phyloP scores from a whole-genome alignment of 2,113 vertebrate genomes.

The Calonectris borealis region DNA sequence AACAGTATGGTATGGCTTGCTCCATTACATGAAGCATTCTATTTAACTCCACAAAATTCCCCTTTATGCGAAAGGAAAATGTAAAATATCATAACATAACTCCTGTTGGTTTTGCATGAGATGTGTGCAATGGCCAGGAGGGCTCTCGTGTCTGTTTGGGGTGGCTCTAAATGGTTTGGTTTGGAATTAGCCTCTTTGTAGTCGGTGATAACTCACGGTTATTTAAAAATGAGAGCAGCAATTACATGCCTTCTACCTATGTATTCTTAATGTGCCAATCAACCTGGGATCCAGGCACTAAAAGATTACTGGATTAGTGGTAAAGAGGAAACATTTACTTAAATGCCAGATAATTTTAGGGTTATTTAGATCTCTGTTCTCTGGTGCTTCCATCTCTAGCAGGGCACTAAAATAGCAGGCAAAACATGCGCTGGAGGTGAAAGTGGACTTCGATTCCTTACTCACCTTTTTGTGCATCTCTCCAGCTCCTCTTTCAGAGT shows the following conservation, averaged over 20 bases:
- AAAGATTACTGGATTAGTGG: neutral
- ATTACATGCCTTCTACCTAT: neutral
- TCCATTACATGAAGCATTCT: neutral
- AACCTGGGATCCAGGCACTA: neutral
- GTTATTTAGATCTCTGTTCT: neutral
- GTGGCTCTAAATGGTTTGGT: neutral
- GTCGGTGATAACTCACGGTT: neutral
- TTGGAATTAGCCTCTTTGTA: neutral
- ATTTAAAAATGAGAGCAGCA: neutral
- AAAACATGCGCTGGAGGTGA: neutral
- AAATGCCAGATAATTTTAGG: neutral
- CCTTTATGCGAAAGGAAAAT: neutral
- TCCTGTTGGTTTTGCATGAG: neutral
- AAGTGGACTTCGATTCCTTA: neutral
- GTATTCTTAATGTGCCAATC: neutral
- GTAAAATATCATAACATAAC: neutral
- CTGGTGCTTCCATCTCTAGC: neutral
- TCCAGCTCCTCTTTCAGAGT: neutral
- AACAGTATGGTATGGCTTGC: neutral
- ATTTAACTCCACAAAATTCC: neutral
- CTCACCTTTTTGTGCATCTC: neutral
- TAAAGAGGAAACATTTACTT: slow-evolving; percentile 10
- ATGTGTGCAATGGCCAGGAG: neutral
- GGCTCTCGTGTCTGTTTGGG: neutral
- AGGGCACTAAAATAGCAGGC: neutral